Percentiles rank a stretch among this genome's conserved stretches.
These are phyloP conservation scores for Ganaspis sp. DNA, from an alignment of 1,140 invertebrate species.

Conservation along the genomic window DNA sequence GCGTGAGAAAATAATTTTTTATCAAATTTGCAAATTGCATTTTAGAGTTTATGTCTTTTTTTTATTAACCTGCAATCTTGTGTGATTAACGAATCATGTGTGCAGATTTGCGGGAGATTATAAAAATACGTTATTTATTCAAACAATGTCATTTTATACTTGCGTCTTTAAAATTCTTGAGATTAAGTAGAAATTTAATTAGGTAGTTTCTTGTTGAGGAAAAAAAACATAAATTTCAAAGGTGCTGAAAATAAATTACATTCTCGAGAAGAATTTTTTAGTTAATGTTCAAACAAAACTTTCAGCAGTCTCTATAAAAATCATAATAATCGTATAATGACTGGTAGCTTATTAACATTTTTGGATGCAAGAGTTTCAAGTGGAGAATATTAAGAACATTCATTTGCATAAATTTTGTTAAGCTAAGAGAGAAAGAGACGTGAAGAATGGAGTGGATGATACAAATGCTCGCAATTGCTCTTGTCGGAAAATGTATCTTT, in stretches of 20 bases:
- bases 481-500: conserved; percentile 1
- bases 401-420: conserved; percentile 22
- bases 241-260: neutral
- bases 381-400: conserved; percentile 23
- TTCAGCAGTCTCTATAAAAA: neutral
- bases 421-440: neutral
- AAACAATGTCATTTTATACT: neutral
- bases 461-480: neutral
- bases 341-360: conserved; percentile 19
- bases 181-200: neutral
- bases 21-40: neutral
- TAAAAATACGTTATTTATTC: neutral
- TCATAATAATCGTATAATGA: conserved; percentile 21
- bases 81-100: too few species aligned
- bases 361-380: neutral
- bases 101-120: too few species aligned
- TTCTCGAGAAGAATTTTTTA: neutral
- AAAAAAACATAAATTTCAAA: neutral
- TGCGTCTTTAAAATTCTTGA: too few species aligned
- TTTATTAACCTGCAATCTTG: too few species aligned
- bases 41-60: neutral
- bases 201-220: neutral
- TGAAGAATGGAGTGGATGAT: neutral
- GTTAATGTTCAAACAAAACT: neutral
- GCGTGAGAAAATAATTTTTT: conserved; percentile 28